Evolutionary conservation across 2,797 vertebrate genomes (phyloP).

Genomic region (Sebastiscus albofasciatus): DNA sequence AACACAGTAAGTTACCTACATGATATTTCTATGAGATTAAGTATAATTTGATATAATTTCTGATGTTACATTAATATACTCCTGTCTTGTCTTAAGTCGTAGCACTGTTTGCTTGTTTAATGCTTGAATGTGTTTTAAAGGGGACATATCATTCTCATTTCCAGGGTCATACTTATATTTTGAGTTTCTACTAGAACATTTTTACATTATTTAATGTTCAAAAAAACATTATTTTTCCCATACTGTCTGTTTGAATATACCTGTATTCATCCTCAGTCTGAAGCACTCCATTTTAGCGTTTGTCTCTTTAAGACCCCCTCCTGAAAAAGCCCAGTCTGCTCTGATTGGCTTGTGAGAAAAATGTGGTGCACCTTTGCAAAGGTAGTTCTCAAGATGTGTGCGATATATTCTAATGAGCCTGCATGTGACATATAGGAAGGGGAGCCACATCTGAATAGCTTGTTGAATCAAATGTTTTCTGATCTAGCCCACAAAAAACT

Average conservation of each 20-base stretch:
- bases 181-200: not conserved
- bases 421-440: too few relatives aligned
- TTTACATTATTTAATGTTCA: not conserved
- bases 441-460: too few relatives aligned
- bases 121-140: not conserved
- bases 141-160: not conserved
- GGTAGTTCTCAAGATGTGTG: too few relatives aligned
- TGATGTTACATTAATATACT: not conserved
- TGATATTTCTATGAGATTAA: not conserved
- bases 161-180: not conserved
- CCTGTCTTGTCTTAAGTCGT: not conserved
- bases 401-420: too few relatives aligned
- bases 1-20: slow-evolving; percentile 47
- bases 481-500: too few relatives aligned
- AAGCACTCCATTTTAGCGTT: too few relatives aligned
- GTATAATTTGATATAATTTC: not conserved
- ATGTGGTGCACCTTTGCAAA: too few relatives aligned
- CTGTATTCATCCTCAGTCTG: too few relatives aligned
- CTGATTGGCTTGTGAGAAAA: too few relatives aligned
- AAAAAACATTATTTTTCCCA: not conserved
- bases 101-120: not conserved
- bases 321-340: too few relatives aligned
- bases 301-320: too few relatives aligned
- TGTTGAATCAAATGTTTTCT: too few relatives aligned
- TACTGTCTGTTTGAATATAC: not conserved